Conservation (phyloP, 2,113 vertebrate species). For the Rhinoptilus africanus region DNA sequence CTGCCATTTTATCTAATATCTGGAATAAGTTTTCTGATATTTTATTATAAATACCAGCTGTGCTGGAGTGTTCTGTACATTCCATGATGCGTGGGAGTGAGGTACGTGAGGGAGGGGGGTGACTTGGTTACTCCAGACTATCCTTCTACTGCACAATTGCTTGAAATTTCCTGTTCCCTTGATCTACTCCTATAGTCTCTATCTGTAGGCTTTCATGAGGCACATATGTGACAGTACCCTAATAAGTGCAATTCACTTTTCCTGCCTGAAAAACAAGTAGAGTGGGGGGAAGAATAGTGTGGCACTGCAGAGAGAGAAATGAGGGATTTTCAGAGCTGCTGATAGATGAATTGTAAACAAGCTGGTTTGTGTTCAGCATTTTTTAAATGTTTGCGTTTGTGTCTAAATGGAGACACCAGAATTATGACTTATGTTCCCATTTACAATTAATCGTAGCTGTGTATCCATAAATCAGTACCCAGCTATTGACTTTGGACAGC, state of each 20-base stretch:
- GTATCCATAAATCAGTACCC: not conserved
- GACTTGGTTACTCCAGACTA: rapidly evolving
- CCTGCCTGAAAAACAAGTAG: not conserved
- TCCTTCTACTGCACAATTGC: not conserved
- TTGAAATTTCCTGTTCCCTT: not conserved
- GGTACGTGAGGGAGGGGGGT: not conserved
- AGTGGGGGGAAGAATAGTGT: not conserved
- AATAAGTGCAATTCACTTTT: not conserved
- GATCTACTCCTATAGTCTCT: not conserved
- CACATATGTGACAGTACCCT: not conserved
- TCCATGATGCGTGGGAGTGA: rapidly evolving
- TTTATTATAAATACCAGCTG: not conserved
- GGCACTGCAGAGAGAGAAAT: not conserved
- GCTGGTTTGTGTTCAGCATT: not conserved
- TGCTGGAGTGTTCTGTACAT: not conserved
- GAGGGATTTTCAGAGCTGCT: not conserved
- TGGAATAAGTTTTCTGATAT: not conserved
- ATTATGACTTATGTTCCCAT: not conserved
- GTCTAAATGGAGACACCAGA: not conserved
- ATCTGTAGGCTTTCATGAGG: not conserved
- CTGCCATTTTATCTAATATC: not conserved
- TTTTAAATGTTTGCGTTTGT: not conserved
- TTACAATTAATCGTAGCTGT: not conserved
- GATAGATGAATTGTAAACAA: not conserved
- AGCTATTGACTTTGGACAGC: not conserved